Base-by-base conservation (phyloP, 2,113 vertebrate species). In the Leiothrix lutea region DNA sequence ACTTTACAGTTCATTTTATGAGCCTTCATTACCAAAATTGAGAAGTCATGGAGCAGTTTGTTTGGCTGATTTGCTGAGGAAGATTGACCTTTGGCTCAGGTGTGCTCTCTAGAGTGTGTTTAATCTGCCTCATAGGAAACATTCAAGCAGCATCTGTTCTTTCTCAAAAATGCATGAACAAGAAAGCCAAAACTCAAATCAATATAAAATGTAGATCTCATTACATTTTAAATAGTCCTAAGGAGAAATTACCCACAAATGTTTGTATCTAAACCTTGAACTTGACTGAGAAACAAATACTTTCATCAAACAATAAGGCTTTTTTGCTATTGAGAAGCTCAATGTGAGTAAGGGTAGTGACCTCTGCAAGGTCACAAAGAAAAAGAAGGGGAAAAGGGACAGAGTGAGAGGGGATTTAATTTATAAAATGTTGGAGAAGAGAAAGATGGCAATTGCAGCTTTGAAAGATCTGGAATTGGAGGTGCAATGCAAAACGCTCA, bases 71-170 rank as follows among this genome's bases (percentile, higher is more conserved):
- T 91, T 73, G 67, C 62, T 96, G 51, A n/a, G 65, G 47, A 87
- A 94, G 60, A 69, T 14, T 90, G 93, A 88, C 61, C 92, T 86
- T 88, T 80, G 17, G n/a, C 44, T 86, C 71, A 89, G 36, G 61
- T 77, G 48, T 64, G 14, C 23, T 84, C 87, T 96, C 83, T 28
- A 50, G 72, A 90, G 86, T 45, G 20, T 61, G n/a, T 69, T 96
- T 88, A 96, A 82, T 86, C 80, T 89, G n/a, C 74, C 79, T 93
- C 72, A 65, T 14, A 91, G 53, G 80, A 94, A 96, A 91, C 71
- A 58, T 38, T 74, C 64, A 90, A 96, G 56, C 91, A 96, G 95
- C 80, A 94, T 81, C 90, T 96, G 90, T 80, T 97, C 80, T 95
- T 81, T 93, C 86, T 93, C 73, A 96, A 95, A 97, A 86, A 88